Evolutionary conservation across 2,113 vertebrate genomes (phyloP).

Genomic region (Malurus cyaneus): DNA sequence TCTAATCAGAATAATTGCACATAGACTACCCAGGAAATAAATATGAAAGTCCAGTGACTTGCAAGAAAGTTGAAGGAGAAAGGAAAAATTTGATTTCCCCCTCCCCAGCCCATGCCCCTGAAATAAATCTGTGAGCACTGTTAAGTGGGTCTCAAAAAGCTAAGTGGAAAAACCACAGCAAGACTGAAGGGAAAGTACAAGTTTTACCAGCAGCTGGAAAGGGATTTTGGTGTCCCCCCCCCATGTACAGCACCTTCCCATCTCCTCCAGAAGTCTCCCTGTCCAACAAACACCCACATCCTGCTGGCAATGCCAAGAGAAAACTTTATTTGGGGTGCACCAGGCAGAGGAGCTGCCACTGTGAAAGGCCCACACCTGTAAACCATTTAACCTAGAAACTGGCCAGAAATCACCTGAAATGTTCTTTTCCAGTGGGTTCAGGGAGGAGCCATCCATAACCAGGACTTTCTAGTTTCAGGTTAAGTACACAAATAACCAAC

Average conservation of each 20-base stretch:
- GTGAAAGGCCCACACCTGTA: background rate
- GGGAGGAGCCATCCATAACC: background rate
- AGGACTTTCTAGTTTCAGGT: background rate
- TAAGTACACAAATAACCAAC: background rate
- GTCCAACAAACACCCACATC: rapidly evolving
- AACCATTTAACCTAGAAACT: background rate
- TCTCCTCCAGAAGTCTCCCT: background rate
- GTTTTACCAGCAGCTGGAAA: background rate
- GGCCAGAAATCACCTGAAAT: background rate
- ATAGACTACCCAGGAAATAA: constrained; percentile 35
- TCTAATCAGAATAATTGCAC: constrained; percentile 63
- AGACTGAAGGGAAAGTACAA: background rate
- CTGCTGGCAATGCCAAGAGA: background rate
- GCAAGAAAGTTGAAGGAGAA: constrained; percentile 41
- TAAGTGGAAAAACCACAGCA: background rate
- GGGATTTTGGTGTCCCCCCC: background rate
- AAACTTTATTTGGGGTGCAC: background rate
- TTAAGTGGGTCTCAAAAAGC: background rate
- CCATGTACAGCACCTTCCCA: rapidly evolving
- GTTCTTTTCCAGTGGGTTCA: background rate
- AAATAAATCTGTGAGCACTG: background rate
- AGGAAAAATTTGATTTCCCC: background rate
- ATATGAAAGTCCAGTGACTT: constrained; percentile 29
- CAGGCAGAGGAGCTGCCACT: background rate
- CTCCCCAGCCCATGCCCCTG: background rate